Conservation (phyloP, 2,888 invertebrate genomes). For the Atethmia centrago region DNA sequence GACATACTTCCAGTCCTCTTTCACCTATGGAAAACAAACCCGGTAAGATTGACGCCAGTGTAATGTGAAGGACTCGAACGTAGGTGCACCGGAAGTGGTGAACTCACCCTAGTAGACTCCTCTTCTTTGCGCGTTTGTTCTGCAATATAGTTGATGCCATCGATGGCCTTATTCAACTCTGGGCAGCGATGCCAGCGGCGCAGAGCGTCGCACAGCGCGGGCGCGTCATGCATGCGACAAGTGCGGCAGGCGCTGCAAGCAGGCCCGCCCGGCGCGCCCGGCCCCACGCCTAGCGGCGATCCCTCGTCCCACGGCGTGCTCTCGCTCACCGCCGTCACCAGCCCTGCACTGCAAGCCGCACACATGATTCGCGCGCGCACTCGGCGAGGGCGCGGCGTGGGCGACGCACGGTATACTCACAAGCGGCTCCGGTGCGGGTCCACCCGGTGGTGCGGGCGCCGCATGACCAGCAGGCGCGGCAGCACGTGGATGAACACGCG, state of each 20-base stretch:
- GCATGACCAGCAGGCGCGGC: constrained; percentile 98
- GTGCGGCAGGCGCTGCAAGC: constrained; percentile 86
- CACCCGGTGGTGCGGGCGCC: constrained; percentile 93
- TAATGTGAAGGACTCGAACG: background rate
- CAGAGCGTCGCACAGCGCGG: constrained; percentile 91
- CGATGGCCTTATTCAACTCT: constrained; percentile 97
- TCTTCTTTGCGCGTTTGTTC: constrained; percentile 98
- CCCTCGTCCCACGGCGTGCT: constrained; percentile 71
- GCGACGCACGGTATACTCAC: constrained; percentile 71
- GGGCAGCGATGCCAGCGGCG: constrained; percentile 97
- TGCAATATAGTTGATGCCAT: constrained; percentile 97
- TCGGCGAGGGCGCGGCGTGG: too few species aligned
- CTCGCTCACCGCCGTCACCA: constrained; percentile 70
- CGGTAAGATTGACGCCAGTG: background rate
- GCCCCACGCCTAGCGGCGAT: constrained; percentile 70
- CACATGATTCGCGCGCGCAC: background rate
- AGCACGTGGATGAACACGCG: constrained; percentile 98
- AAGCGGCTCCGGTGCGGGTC: constrained; percentile 91
- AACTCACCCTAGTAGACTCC: constrained; percentile 96
- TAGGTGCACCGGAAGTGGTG: background rate
- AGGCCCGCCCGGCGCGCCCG: constrained; percentile 56
- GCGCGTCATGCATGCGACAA: constrained; percentile 90
- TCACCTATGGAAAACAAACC: constrained; percentile 93
- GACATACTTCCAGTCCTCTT: constrained; percentile 99
- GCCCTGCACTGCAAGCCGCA: constrained; percentile 74